Evolutionary conservation across 64 coral and sea anemone genomes (phyloP), one percentile per base, ranked within the genome.

Genomic region (Stichodactyla mertensii): DNA sequence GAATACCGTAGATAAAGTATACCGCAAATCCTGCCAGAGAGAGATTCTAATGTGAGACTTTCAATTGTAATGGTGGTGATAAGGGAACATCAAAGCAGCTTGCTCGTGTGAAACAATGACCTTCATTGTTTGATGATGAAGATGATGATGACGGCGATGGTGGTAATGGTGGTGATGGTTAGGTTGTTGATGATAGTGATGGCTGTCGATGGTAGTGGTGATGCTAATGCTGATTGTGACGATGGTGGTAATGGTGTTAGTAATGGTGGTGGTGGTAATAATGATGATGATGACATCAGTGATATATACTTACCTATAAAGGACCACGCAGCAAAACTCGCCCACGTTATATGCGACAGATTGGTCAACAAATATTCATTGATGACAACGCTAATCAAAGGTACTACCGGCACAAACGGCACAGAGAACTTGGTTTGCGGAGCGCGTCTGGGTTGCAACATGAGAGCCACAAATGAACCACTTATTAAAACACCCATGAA

Each of bases 351-450:
- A 6, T 80, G 13, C 53, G 85, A 87, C 61, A 92, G 54, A 52
- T 87, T 92, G 28, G 90, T 92, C 78, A 92, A 58, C 12, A 92
- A n/a, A 56, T 92, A 92, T 55, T 87, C 86, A 83, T 92, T 92
- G 14, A 86, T 82, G 6, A 92, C 52, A 15, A 92, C 80, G 82
- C 90, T 92, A 52, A 54, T 27, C n/a, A 92, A 56, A 8, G 90
- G 90, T 36, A 92, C 66, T 18, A 82, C 61, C 19, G 90, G 90
- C 7, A 81, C 61, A 19, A n/a, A 92, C 52, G 85, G 85, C 22
- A 87, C 90, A 16, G 77, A 79, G 51, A 87, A 79, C 13, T 16
- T 16, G 20, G 80, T 70, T 7, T 59, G 61, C 12, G 82, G 52
- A 6, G 51, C 20, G 57, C 45, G 79, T 57, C 57, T 86, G 2